These are phyloP conservation scores for Omphaloscelis lunosa DNA, from an alignment of 2,888 invertebrate species.

Conservation along the genomic window DNA sequence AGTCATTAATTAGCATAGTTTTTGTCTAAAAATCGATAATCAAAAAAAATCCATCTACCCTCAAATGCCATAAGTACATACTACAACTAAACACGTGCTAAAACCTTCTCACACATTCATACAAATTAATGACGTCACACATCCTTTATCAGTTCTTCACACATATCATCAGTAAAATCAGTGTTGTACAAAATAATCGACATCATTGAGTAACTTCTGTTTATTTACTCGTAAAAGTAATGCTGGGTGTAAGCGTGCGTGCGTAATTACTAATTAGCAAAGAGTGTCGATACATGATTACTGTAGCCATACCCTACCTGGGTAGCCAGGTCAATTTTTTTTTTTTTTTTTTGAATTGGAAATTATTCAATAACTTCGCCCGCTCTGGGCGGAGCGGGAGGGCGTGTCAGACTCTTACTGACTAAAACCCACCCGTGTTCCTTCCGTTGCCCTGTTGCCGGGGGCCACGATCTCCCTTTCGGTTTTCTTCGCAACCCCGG, in stretches of 20 bases:
- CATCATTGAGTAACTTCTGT: conserved; percentile 38
- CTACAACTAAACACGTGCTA: background rate
- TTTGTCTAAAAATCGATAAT: background rate
- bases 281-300: background rate
- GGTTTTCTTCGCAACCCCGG: no score
- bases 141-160: conserved; percentile 26
- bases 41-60: conserved; percentile 36
- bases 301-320: background rate
- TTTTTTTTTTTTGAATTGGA: no score
- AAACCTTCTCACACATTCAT: conserved; percentile 27
- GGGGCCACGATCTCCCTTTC: no score
- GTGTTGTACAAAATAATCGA: conserved; percentile 36
- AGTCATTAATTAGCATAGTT: conserved; percentile 30
- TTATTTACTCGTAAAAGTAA: conserved; percentile 42
- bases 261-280: background rate
- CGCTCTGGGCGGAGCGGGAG: no score
- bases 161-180: conserved; percentile 48
- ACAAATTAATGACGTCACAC: conserved; percentile 48
- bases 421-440: no score
- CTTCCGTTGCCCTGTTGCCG: no score
- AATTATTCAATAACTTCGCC: no score
- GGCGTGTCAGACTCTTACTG: no score
- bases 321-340: no score
- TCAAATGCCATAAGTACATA: background rate
- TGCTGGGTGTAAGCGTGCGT: background rate